Conservation (phyloP, 2,113 vertebrate genomes). For the Meles meles region DNA sequence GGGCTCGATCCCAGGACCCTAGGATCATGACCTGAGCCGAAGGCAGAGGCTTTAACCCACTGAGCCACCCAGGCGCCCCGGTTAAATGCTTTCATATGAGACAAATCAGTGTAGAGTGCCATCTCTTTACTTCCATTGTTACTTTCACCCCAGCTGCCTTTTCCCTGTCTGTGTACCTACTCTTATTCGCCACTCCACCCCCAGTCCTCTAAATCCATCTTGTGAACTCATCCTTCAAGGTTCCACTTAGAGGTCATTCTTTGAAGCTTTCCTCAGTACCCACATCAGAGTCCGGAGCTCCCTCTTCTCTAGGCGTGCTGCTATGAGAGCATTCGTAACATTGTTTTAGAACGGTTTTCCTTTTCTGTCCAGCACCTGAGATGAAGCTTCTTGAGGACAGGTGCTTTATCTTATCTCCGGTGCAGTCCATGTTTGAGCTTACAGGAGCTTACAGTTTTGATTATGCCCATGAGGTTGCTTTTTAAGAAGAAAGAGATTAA, state of each 20-base stretch:
- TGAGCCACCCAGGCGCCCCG: too few species aligned
- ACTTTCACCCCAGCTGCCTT: neutral
- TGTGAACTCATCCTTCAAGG: neutral
- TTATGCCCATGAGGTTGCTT: slow-evolving; percentile 16
- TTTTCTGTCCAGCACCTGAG: neutral
- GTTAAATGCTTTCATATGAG: neutral
- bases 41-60: too few species aligned
- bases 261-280: neutral
- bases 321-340: neutral
- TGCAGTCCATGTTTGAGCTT: neutral
- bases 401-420: neutral
- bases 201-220: neutral
- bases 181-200: neutral
- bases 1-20: too few species aligned
- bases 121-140: neutral
- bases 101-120: neutral
- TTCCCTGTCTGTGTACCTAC: neutral
- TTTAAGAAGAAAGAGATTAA: slow-evolving; percentile 39
- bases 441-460: neutral
- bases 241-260: neutral
- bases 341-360: neutral
- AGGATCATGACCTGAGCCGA: too few species aligned
- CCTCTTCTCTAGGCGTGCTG: neutral
- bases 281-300: neutral
- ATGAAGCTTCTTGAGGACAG: neutral